Percentiles rank a stretch among this genome's conserved stretches.
Conservation (phyloP, 2,888 invertebrate species). For the Rhamphomyia laevipes region DNA sequence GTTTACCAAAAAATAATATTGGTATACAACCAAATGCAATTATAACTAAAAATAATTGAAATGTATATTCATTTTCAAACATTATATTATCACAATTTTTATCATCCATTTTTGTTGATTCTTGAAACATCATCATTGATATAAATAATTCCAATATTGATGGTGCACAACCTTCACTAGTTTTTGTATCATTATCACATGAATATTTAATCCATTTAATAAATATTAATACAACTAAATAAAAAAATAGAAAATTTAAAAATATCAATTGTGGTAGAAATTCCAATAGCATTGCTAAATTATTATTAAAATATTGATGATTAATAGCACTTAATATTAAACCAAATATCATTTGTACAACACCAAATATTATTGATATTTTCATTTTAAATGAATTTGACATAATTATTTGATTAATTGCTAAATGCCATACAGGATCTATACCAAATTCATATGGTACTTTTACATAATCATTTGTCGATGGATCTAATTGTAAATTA, state of each 20-base stretch:
- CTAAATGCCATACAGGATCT: slow-evolving; percentile 60
- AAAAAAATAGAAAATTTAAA: slow-evolving; percentile 71
- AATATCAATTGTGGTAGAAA: slow-evolving; percentile 85
- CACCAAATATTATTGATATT: slow-evolving; percentile 84
- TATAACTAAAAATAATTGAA: slow-evolving; percentile 67
- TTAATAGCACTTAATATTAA: slow-evolving; percentile 67
- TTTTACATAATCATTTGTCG: slow-evolving; percentile 37
- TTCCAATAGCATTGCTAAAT: slow-evolving; percentile 58
- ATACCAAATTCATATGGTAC: slow-evolving; percentile 66
- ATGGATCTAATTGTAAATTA: slow-evolving; percentile 51
- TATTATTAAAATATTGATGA: slow-evolving; percentile 54
- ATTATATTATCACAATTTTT: slow-evolving; percentile 44
- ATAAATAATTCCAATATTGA: slow-evolving; percentile 65
- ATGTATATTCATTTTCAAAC: slow-evolving; percentile 52
- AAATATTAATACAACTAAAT: slow-evolving; percentile 81
- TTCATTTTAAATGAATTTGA: slow-evolving; percentile 95
- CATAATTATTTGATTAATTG: slow-evolving; percentile 81
- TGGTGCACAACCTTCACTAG: slow-evolving; percentile 49
- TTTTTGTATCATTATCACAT: slow-evolving; percentile 32
- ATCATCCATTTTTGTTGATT: slow-evolving; percentile 24
- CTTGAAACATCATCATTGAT: slow-evolving; percentile 61
- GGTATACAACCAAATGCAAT: slow-evolving; percentile 74
- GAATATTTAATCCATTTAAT: slow-evolving; percentile 75
- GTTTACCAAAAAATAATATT: slow-evolving; percentile 84
- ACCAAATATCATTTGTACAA: slow-evolving; percentile 89